These are phyloP conservation scores for Sycobia sp. DNA, from an alignment of 1,140 invertebrate genomes.

Conservation along the genomic window DNA sequence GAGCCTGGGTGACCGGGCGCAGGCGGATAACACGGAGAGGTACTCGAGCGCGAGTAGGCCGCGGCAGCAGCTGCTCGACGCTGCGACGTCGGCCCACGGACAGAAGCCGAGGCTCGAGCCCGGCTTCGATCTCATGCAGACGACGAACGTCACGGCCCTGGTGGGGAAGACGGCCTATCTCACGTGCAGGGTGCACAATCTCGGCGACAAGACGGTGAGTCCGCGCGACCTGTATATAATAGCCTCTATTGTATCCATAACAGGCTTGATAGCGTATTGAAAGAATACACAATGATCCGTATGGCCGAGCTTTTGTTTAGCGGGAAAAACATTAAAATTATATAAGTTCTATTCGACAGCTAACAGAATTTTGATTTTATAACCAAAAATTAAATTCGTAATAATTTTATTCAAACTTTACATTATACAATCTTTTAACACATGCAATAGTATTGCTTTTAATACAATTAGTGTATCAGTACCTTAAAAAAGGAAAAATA, in stretches of 20 bases:
- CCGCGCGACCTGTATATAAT: background rate
- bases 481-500: no score
- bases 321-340: no score
- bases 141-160: slow-evolving; percentile 79
- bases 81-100: slow-evolving; percentile 37
- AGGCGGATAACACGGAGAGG: slow-evolving; percentile 53
- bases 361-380: no score
- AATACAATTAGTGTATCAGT: no score
- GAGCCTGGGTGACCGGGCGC: slow-evolving; percentile 56
- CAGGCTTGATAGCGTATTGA: background rate
- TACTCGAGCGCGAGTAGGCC: slow-evolving; percentile 51
- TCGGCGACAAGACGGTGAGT: slow-evolving; percentile 75
- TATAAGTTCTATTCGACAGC: no score
- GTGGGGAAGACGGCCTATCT: slow-evolving; percentile 81
- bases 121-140: slow-evolving; percentile 74
- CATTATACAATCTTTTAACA: no score
- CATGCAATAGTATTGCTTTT: no score
- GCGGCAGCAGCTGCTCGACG: slow-evolving; percentile 56
- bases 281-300: no score
- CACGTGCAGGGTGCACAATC: slow-evolving; percentile 79
- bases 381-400: no score
- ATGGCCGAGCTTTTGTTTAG: no score
- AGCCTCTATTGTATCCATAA: background rate
- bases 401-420: no score
- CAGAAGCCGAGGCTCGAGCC: slow-evolving; percentile 64